Conservation (phyloP, 2,888 invertebrate species). For the Ophion ellenae region DNA sequence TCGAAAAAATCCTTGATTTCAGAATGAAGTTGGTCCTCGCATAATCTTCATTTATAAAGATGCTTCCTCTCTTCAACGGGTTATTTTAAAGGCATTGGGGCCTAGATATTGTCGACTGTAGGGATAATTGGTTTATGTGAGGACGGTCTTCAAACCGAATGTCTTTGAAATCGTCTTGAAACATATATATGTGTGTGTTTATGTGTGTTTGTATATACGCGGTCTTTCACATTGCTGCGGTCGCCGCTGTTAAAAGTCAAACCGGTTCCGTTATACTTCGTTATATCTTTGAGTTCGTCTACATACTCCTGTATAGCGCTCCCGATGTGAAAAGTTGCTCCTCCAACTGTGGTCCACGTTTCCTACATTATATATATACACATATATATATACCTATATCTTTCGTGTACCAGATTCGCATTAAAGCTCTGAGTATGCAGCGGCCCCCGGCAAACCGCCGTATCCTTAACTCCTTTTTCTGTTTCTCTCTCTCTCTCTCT, state of each 20-base stretch:
- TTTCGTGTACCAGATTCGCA: constrained; percentile 37
- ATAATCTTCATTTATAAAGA: background rate
- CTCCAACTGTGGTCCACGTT: constrained; percentile 31
- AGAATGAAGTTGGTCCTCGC: no score
- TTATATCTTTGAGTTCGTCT: constrained; percentile 28
- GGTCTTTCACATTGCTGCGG: background rate
- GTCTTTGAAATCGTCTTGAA: background rate
- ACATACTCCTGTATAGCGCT: background rate
- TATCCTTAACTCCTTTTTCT: constrained; percentile 32
- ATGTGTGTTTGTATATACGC: background rate
- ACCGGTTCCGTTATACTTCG: constrained; percentile 43
- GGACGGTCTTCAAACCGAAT: background rate
- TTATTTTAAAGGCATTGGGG: background rate
- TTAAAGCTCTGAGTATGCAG: constrained; percentile 28
- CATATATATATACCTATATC: background rate
- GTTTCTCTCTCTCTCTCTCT: background rate
- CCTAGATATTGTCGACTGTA: no score
- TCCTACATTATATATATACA: background rate
- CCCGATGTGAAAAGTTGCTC: constrained; percentile 30
- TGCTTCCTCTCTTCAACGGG: background rate
- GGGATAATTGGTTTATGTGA: background rate
- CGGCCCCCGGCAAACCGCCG: constrained; percentile 32
- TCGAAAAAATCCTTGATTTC: no score
- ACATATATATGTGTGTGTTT: background rate
- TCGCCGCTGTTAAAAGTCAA: constrained; percentile 18